phyloP scores from a whole-genome alignment of 37 sponge, comb jelly and placozoan species.

The Dysidea cf. avara region DNA sequence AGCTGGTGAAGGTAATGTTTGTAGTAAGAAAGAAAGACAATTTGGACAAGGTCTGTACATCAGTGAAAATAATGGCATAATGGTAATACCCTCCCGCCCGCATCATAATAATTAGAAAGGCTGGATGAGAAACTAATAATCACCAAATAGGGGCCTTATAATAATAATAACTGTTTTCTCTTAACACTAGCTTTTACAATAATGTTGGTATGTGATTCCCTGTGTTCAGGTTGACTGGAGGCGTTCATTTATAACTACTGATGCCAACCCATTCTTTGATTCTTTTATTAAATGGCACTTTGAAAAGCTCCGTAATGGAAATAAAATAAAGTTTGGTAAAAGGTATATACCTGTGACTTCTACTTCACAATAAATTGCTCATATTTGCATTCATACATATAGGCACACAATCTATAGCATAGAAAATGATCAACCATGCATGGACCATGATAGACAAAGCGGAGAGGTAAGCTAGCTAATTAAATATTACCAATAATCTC shows the following conservation, averaged over 20 bases:
- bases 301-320: constrained; percentile 59
- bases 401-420: constrained; percentile 76
- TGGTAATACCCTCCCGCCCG: too few relatives aligned
- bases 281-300: constrained; percentile 90
- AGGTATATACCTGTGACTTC: constrained; percentile 11
- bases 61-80: too few relatives aligned
- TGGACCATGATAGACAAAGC: constrained; percentile 78
- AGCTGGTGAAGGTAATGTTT: too few relatives aligned
- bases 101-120: too few relatives aligned
- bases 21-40: too few relatives aligned
- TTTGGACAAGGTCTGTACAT: too few relatives aligned
- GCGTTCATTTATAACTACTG: constrained; percentile 86
- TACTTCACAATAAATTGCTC: not conserved
- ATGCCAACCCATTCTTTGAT: constrained; percentile 84
- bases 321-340: constrained; percentile 82
- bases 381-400: not conserved
- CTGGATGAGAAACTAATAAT: too few relatives aligned
- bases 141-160: too few relatives aligned
- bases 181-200: too few relatives aligned
- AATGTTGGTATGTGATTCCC: too few relatives aligned
- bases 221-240: constrained; percentile 76
- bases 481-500: too few relatives aligned
- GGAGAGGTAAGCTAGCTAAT: constrained; percentile 54
- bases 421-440: constrained; percentile 80
- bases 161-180: too few relatives aligned